Conservation (phyloP, 92 coral and sea anemone genomes). For the Virgularia gustaviana region DNA sequence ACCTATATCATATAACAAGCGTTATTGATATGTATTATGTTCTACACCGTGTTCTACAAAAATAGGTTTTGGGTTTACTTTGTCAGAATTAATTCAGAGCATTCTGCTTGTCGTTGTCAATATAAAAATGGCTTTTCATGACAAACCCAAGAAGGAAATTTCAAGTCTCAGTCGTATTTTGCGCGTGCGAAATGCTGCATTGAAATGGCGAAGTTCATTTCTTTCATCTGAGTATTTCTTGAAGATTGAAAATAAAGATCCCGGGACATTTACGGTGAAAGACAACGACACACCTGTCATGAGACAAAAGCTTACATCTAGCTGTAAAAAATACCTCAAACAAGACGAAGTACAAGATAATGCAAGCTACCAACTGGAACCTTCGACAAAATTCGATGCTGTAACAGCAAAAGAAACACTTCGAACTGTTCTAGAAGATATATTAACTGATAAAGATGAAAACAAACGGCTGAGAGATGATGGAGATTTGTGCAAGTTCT, state of each 20-base stretch:
- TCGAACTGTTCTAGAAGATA: slow-evolving; percentile 46
- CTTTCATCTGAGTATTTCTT: background rate
- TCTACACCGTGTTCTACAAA: too few species aligned
- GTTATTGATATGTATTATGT: background rate
- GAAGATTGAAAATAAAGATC: background rate
- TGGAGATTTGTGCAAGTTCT: slow-evolving; percentile 59
- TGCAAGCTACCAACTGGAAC: background rate
- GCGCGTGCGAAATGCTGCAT: background rate
- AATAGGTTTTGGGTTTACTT: too few species aligned
- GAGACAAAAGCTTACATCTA: background rate
- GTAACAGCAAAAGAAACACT: slow-evolving; percentile 55
- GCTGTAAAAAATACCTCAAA: background rate
- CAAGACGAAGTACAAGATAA: background rate
- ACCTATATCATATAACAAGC: background rate
- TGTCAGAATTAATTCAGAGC: too few species aligned
- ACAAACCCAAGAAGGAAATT: background rate
- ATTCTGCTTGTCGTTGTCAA: too few species aligned
- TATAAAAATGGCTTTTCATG: background rate
- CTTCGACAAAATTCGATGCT: background rate
- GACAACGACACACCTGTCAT: slow-evolving; percentile 10
- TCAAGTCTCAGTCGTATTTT: slow-evolving; percentile 2
- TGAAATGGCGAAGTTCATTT: slow-evolving; percentile 15
- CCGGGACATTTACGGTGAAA: slow-evolving; percentile 21
- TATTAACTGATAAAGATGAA: slow-evolving; percentile 39
- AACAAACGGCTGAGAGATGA: slow-evolving; percentile 43